Evolutionary conservation across 2,888 invertebrate genomes (phyloP).

Genomic region (Stenodera caucasica): DNA sequence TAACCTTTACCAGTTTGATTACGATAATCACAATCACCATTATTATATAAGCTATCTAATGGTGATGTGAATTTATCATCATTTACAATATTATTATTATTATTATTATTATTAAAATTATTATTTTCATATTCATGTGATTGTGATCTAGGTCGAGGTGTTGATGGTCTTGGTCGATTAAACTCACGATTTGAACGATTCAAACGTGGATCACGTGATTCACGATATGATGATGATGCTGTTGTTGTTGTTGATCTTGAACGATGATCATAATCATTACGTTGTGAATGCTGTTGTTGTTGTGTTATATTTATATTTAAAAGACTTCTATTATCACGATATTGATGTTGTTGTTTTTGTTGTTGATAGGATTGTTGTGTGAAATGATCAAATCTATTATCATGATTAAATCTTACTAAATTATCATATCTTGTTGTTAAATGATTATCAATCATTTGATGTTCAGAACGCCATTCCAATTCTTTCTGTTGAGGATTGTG

Average conservation of each 20-base stretch:
- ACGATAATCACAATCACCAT: slow-evolving; percentile 49
- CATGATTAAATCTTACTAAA: background rate
- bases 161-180: background rate
- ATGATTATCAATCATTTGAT: background rate
- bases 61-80: slow-evolving; percentile 56
- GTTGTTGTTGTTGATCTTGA: background rate
- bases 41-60: slow-evolving; percentile 56
- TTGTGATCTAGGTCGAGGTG: background rate
- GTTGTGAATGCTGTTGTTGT: background rate
- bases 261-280: background rate
- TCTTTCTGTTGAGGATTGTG: background rate
- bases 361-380: background rate
- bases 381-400: background rate
- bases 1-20: slow-evolving; percentile 56
- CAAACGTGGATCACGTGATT: slow-evolving; percentile 6
- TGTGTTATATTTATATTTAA: background rate
- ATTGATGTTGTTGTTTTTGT: background rate
- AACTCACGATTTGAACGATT: background rate
- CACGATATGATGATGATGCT: background rate
- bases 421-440: background rate
- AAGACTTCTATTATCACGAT: background rate
- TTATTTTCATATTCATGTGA: background rate
- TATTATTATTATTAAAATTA: background rate
- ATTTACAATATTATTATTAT: slow-evolving; percentile 10
- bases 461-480: background rate